Conservation (phyloP, 30 jellyfish, hydroid and myxozoan genomes). For the Clytia hemisphaerica region DNA sequence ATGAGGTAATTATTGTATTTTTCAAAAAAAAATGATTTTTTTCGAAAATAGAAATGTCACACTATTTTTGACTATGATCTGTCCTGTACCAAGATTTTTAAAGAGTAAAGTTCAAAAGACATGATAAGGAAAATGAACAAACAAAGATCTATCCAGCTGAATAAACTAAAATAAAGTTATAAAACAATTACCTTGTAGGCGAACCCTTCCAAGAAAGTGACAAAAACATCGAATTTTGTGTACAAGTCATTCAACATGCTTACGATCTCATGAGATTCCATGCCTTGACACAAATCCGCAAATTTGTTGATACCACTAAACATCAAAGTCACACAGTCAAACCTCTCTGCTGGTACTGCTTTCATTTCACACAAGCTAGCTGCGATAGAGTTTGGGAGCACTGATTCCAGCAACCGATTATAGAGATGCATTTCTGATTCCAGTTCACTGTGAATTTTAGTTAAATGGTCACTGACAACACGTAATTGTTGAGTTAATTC, state of each 20-base stretch:
- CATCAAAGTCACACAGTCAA: conserved; percentile 31
- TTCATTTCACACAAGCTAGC: conserved; percentile 14
- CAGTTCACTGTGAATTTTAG: conserved; percentile 15
- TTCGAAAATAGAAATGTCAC: too few relatives aligned
- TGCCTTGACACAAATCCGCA: conserved; percentile 33
- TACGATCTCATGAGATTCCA: conserved; percentile 39
- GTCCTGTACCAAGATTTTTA: neutral
- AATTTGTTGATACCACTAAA: conserved; percentile 56
- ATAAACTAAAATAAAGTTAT: neutral
- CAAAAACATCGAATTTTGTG: conserved; percentile 39
- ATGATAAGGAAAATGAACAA: neutral
- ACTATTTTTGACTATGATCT: too few relatives aligned
- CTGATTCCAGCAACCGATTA: conserved; percentile 43
- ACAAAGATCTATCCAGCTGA: neutral
- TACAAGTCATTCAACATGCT: conserved; percentile 32
- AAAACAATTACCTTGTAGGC: conserved; percentile 45
- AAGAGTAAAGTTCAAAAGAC: neutral
- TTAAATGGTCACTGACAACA: conserved; percentile 34
- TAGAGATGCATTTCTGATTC: conserved; percentile 47
- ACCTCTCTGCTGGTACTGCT: conserved; percentile 48
- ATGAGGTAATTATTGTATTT: too few relatives aligned
- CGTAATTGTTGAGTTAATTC: conserved; percentile 43
- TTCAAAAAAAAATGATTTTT: too few relatives aligned
- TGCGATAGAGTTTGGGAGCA: conserved; percentile 48
- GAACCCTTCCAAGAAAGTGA: conserved; percentile 27